Evolutionary conservation across 2,888 invertebrate genomes (phyloP).

Genomic region (Lasioglossum zephyrum): DNA sequence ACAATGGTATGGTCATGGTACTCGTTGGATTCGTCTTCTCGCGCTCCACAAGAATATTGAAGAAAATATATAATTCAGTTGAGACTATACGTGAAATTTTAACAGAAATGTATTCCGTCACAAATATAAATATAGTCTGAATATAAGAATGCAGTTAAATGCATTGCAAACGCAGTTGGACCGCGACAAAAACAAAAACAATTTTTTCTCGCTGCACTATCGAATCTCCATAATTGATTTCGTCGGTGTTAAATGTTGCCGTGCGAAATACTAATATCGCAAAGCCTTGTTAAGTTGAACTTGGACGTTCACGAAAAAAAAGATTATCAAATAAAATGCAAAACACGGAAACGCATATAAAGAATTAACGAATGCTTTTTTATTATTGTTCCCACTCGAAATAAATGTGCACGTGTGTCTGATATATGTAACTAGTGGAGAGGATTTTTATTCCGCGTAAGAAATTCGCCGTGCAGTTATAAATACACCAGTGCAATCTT

Average conservation of each 20-base stretch:
- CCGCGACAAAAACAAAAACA: too few species aligned
- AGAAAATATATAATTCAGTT: not conserved
- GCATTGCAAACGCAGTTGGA: too few species aligned
- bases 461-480: slow-evolving; percentile 5
- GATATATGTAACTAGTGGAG: not conserved
- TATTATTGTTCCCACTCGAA: not conserved
- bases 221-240: too few species aligned
- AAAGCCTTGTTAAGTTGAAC: too few species aligned
- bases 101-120: too few species aligned
- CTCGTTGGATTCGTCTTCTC: not conserved
- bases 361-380: not conserved
- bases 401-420: not conserved
- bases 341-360: not conserved
- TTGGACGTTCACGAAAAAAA: not conserved
- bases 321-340: not conserved
- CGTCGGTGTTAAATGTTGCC: too few species aligned
- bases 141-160: too few species aligned
- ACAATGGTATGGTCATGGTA: not conserved
- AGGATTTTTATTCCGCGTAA: not conserved
- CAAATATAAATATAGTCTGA: too few species aligned
- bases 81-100: too few species aligned
- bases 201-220: too few species aligned
- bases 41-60: not conserved
- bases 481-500: slow-evolving; percentile 27
- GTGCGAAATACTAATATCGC: too few species aligned